Evolutionary conservation across 2,888 invertebrate genomes (phyloP).

Genomic region (Eilema depressum): DNA sequence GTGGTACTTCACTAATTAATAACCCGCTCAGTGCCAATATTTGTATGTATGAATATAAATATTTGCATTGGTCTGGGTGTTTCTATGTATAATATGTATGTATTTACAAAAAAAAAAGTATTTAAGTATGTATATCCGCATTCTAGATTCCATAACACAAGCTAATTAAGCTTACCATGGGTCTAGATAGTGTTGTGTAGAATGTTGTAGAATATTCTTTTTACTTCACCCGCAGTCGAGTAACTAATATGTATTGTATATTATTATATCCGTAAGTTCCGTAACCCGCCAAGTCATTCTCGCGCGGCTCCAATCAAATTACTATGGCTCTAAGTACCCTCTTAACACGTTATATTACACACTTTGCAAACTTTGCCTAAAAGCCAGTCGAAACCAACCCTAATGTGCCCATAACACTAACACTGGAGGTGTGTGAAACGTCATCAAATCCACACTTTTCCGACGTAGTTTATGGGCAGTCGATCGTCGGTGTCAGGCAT

Average conservation of each 20-base stretch:
- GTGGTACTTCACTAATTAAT: neutral
- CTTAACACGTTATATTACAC: constrained; percentile 1
- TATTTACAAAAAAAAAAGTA: too few relatives aligned
- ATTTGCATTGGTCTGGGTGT: too few relatives aligned
- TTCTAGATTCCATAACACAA: too few relatives aligned
- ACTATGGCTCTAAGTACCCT: neutral
- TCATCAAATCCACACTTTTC: constrained; percentile 15
- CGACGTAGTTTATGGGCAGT: constrained; percentile 23
- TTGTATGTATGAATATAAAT: too few relatives aligned
- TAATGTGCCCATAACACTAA: constrained; percentile 8
- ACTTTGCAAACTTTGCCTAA: constrained; percentile 4
- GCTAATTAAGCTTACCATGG: too few relatives aligned
- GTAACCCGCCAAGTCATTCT: neutral
- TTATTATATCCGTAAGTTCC: too few relatives aligned
- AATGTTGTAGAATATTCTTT: too few relatives aligned
- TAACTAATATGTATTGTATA: neutral
- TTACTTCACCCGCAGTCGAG: neutral
- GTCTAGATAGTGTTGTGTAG: too few relatives aligned
- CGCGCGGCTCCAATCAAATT: neutral
- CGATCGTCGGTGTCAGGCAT: constrained; percentile 23
- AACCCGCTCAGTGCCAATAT: too few relatives aligned
- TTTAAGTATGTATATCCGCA: too few relatives aligned
- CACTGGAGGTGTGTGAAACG: neutral
- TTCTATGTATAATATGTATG: too few relatives aligned
- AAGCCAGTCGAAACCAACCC: constrained; percentile 7